Evolutionary conservation across 2,113 vertebrate genomes (phyloP), one percentile per base, ranked within the genome.

Genomic region (Leiothrix lutea): DNA sequence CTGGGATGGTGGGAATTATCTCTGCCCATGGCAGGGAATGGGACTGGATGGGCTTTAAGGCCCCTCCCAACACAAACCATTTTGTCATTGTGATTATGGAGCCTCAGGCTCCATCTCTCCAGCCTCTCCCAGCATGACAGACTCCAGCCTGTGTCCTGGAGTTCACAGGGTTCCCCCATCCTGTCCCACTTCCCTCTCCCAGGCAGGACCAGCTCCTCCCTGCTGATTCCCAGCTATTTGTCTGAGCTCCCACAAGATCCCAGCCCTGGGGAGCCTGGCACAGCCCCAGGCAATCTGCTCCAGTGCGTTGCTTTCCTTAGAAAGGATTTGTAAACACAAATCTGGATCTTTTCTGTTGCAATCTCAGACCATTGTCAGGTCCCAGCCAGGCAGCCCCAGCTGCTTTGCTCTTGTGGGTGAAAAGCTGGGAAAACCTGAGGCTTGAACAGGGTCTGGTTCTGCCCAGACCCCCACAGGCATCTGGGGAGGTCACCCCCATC

Each of bases 281-380:
- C 67, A 29, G 86, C 86, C 95, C 80, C 94, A 96, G 83, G 72
- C 91, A 92, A 92, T 93, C 92, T 94, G 91, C 94, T 94, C 91
- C 94, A 95, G 86, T 13, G 40, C 40, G n/a, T 69, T 72, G 28
- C 90, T 86, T 6, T 93, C 94, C 95, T 94, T 65, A 95, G 95
- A 79, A 82, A 92, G 53, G 92, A 95, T 96, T 94, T 95, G 92
- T 90, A 96, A 93, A 95, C 95, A 96, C 83, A 92, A 84, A 90
- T 90, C 91, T 95, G 94, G 82, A 91, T 83, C 88, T 50, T 90
- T 94, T 96, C 87, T 92, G 51, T 73, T 78, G 88, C 95, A 93
- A 91, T 95, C 92, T 86, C 80, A 86, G 64, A 33, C 82, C 81
- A 93, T 96, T 97, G 92, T 94, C 72, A 11, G 31, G 69, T 73